phyloP scores from a whole-genome alignment of 2,888 invertebrate genomes.

The Eristalis pertinax region DNA sequence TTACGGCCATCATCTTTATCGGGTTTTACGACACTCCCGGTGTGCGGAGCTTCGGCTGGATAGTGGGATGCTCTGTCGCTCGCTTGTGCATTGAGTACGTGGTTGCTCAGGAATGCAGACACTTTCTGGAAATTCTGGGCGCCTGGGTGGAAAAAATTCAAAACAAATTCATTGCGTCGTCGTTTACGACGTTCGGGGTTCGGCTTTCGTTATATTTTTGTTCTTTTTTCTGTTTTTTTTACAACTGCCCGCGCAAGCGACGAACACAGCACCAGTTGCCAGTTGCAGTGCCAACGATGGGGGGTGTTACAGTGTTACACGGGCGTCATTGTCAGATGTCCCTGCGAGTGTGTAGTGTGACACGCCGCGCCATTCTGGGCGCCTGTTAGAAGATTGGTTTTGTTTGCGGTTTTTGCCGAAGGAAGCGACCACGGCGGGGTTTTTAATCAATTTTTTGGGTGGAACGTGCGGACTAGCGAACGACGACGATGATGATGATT shows the following conservation, averaged over 20 bases:
- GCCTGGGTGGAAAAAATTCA: constrained; percentile 66
- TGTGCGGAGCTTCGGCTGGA: not conserved
- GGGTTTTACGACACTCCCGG: constrained; percentile 18
- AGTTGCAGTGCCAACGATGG: not conserved
- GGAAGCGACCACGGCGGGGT: constrained; percentile 4
- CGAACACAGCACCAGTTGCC: no score
- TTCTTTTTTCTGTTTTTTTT: not conserved
- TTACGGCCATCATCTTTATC: constrained; percentile 52
- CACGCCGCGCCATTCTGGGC: constrained; percentile 22
- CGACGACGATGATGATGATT: not conserved
- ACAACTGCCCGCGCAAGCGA: no score
- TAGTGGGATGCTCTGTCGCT: not conserved
- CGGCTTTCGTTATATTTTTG: not conserved
- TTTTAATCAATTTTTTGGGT: not conserved
- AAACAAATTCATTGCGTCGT: constrained; percentile 63
- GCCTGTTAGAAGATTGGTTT: constrained; percentile 66
- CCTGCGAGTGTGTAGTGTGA: not conserved
- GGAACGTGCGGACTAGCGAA: not conserved
- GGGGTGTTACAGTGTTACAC: constrained; percentile 28
- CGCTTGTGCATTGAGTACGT: not conserved
- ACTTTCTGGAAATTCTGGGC: constrained; percentile 39
- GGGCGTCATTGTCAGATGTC: not conserved
- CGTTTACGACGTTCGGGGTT: constrained; percentile 5
- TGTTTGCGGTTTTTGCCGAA: constrained; percentile 61
- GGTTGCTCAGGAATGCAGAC: constrained; percentile 12